Percentiles rank a stretch among this genome's conserved stretches.
phyloP scores from a whole-genome alignment of 2,113 vertebrate genomes.

The Misgurnus anguillicaudatus region DNA sequence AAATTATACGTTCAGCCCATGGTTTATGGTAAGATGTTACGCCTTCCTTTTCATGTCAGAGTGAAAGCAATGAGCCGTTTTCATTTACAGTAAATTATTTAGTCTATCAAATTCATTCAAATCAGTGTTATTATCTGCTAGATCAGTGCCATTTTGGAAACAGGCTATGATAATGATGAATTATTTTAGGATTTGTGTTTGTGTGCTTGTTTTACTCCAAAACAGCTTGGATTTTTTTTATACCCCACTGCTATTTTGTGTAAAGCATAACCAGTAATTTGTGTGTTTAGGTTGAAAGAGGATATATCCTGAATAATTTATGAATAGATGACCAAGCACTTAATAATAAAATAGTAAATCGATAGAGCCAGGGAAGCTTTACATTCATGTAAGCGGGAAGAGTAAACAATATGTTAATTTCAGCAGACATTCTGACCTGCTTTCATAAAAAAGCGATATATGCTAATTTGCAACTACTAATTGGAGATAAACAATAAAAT shows the following conservation, averaged over 20 bases:
- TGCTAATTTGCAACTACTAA: constrained; percentile 13
- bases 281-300: not conserved
- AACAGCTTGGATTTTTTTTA: not conserved
- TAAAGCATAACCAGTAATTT: not conserved
- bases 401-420: constrained; percentile 27
- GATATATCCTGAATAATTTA: not conserved
- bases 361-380: too few relatives aligned
- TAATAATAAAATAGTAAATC: not conserved
- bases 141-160: constrained; percentile 2
- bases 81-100: constrained; percentile 1
- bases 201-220: constrained; percentile 7
- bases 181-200: constrained; percentile 8
- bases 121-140: constrained; percentile 24
- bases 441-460: constrained; percentile 29
- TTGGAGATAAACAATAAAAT: constrained; percentile 6
- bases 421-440: constrained; percentile 5
- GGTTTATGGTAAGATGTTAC: not conserved
- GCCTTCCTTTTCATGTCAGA: constrained; percentile 4
- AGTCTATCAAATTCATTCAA: not conserved
- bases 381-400: not conserved
- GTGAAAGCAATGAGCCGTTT: not conserved
- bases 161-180: not conserved
- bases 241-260: not conserved
- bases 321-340: not conserved
- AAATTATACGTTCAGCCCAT: constrained; percentile 18